Base-by-base conservation (phyloP, 2,797 vertebrate genomes). In the Cetoscarus ocellatus region DNA sequence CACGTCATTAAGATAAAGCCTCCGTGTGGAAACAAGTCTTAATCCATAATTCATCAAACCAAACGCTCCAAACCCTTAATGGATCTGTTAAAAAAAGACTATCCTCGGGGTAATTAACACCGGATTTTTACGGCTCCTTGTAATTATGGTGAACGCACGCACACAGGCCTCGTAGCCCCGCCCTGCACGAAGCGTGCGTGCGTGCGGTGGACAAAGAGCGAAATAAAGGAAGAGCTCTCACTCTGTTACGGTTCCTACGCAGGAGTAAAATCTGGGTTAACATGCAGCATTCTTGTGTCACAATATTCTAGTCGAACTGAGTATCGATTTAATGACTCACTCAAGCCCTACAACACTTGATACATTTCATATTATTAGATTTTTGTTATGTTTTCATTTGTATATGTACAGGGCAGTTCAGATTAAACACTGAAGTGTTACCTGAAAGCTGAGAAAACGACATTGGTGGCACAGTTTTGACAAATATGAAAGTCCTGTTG, bases 21-120 rank as follows among this genome's bases (percentile, higher is more conserved):
- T 63, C 12, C 5, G 34, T 17, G 14, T 14, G 9, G 13, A 34
- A 70, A 51, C 18, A 27, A 48, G 1, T 6, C 17, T 15, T 13
- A 2, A 61, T 69, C 5, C 34, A 34, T 83, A 61, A 63, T 40
- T 61, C 10, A 63, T 56, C 15, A 42, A 47, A 42, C 10, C n/a
- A 53, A 68, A 63, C 15, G 43, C 42, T 57, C 8, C 27, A 35
- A 77, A 73, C 45, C 12, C 42, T 36, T 62, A 42, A 63, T 55
- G 53, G 57, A 54, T 38, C 45, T 39, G 65, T 55, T 59, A 27
- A 56, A 67, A 17, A 36, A 44, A 36, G 27, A 27, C 27, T 11
- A 13, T 38, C 77, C 70, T 43, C 34, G 6, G 52, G 83, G 44
- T 78, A 52, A 52, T 77, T 62, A 48, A 71, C 15, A 39, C 39